phyloP scores from a whole-genome alignment of 2,888 invertebrate genomes.

The Drosophila conformis region DNA sequence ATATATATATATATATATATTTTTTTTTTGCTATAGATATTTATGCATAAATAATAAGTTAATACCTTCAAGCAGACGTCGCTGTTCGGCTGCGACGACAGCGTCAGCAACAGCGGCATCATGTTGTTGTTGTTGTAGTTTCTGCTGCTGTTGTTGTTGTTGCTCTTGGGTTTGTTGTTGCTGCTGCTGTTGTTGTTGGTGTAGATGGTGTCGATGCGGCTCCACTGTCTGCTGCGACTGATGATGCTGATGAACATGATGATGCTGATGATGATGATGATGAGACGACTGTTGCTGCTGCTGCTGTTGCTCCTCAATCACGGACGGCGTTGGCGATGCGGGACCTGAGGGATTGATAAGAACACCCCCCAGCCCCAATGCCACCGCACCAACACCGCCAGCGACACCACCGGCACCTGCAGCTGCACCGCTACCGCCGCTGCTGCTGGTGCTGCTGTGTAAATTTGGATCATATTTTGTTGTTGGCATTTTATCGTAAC shows the following conservation, averaged over 20 bases:
- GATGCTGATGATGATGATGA: constrained; percentile 59
- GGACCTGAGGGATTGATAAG: constrained; percentile 75
- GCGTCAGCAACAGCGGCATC: constrained; percentile 77
- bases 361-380: constrained; percentile 43
- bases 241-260: constrained; percentile 63
- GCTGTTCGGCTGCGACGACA: constrained; percentile 83
- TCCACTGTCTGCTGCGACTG: constrained; percentile 62
- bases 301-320: constrained; percentile 68
- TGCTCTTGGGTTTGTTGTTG: constrained; percentile 61
- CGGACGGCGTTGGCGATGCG: constrained; percentile 82
- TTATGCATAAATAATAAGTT: constrained; percentile 68
- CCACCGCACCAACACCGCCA: constrained; percentile 39
- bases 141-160: constrained; percentile 66
- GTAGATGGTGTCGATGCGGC: constrained; percentile 57
- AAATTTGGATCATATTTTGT: constrained; percentile 82
- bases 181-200: constrained; percentile 58
- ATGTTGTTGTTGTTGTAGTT: constrained; percentile 68
- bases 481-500: constrained; percentile 83
- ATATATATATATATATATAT: constrained; percentile 47
- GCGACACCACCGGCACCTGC: constrained; percentile 34
- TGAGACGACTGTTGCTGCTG: constrained; percentile 33
- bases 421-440: constrained; percentile 35
- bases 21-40: constrained; percentile 55
- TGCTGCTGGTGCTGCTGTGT: constrained; percentile 57
- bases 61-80: constrained; percentile 85